Percentiles rank a stretch among this genome's conserved stretches.
Conservation (phyloP, 2,888 invertebrate genomes). For the Morinoia aosen region DNA sequence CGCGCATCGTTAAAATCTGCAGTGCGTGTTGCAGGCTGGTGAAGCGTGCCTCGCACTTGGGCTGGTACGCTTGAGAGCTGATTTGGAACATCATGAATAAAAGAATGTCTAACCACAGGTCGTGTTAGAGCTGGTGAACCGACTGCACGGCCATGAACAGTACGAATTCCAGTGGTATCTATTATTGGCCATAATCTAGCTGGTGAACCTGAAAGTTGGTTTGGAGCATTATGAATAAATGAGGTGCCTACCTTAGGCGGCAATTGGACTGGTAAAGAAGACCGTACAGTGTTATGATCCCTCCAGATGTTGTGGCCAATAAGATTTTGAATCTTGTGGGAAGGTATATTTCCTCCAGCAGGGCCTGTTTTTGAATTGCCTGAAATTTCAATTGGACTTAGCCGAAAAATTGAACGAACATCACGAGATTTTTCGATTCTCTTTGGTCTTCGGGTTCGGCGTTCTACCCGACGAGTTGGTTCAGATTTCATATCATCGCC, state of each 20-base stretch:
- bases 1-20: not conserved
- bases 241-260: not conserved
- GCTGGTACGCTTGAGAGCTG: not conserved
- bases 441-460: not conserved
- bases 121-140: not conserved
- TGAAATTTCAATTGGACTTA: not conserved
- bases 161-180: not conserved
- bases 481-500: not conserved
- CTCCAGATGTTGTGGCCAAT: not conserved
- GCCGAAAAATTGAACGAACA: not conserved
- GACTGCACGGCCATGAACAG: not conserved
- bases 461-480: not conserved
- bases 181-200: not conserved
- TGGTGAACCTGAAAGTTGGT: slow-evolving; percentile 5
- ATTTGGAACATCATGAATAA: not conserved
- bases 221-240: not conserved
- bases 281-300: not conserved
- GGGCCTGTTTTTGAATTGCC: not conserved
- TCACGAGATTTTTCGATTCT: not conserved
- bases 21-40: not conserved
- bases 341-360: not conserved
- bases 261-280: not conserved
- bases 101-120: not conserved
- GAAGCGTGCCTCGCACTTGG: not conserved
- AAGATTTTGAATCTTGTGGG: not conserved